Evolutionary conservation across 2,797 vertebrate species (phyloP).

Genomic region (Sandelia bainsii): DNA sequence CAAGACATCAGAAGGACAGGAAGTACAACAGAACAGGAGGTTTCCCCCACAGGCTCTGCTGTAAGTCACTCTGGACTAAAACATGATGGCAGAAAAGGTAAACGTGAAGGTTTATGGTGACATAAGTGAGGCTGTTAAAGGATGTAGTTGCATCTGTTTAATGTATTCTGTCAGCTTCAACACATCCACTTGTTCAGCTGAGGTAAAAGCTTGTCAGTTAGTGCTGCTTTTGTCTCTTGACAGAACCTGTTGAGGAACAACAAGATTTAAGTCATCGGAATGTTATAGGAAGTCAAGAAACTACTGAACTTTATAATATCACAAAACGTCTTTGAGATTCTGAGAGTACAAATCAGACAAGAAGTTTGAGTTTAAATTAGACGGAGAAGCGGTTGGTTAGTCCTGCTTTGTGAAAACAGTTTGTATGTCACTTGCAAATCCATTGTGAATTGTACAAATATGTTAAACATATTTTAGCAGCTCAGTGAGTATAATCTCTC

Average conservation of each 20-base stretch:
- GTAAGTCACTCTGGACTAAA: conserved; percentile 27
- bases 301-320: too few relatives aligned
- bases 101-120: conserved; percentile 8
- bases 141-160: background rate
- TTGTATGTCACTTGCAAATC: too few relatives aligned
- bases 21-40: conserved; percentile 45
- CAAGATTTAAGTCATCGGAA: background rate
- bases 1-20: conserved; percentile 33
- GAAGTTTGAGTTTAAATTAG: too few relatives aligned
- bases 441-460: too few relatives aligned
- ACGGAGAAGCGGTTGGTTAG: too few relatives aligned
- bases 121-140: background rate
- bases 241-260: background rate
- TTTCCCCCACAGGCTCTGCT: conserved; percentile 37
- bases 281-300: background rate
- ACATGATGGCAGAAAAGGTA: background rate
- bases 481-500: too few relatives aligned
- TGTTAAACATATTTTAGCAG: too few relatives aligned
- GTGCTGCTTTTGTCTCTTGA: background rate
- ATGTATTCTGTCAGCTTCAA: background rate
- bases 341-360: too few relatives aligned
- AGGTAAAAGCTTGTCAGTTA: background rate
- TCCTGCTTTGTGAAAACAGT: too few relatives aligned
- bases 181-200: background rate
- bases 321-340: too few relatives aligned